These are phyloP conservation scores for Folsomia manolachei DNA, from an alignment of 2,888 invertebrate species.

Conservation along the genomic window DNA sequence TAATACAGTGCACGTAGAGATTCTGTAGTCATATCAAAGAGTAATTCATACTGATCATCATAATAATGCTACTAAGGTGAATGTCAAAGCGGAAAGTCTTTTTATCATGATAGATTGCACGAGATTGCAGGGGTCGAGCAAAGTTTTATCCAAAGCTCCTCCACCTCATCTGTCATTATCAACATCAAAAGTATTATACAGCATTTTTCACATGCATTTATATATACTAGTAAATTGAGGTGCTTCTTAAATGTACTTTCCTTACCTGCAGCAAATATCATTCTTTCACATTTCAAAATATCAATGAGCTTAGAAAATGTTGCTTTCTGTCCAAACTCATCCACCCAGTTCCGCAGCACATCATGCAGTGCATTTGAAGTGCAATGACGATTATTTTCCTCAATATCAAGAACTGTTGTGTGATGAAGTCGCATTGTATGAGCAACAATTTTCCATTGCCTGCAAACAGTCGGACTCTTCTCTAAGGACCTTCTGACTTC, in stretches of 20 bases:
- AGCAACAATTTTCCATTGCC: slow-evolving; percentile 30
- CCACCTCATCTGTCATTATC: slow-evolving; percentile 21
- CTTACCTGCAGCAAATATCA: slow-evolving; percentile 34
- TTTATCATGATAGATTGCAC: not conserved
- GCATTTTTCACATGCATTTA: no score
- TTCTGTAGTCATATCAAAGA: no score
- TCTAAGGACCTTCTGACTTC: slow-evolving; percentile 26
- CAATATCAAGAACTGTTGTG: slow-evolving; percentile 20
- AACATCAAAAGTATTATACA: no score
- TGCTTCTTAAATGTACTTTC: not conserved
- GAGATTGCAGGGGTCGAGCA: not conserved
- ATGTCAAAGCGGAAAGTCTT: no score
- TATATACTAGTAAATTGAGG: not conserved
- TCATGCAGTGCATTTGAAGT: slow-evolving; percentile 22
- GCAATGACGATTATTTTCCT: not conserved
- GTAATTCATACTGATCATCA: no score
- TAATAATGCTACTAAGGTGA: no score
- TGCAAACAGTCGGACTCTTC: slow-evolving; percentile 16
- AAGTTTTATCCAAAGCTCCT: slow-evolving; percentile 13
- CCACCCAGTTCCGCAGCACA: slow-evolving; percentile 27
- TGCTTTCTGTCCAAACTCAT: slow-evolving; percentile 24
- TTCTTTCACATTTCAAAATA: slow-evolving; percentile 21
- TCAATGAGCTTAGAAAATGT: slow-evolving; percentile 30
- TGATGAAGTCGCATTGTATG: slow-evolving; percentile 24
- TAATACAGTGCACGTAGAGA: no score